These are phyloP conservation scores for Leptopilina clavipes DNA, from an alignment of 1,140 invertebrate species.

Conservation along the genomic window DNA sequence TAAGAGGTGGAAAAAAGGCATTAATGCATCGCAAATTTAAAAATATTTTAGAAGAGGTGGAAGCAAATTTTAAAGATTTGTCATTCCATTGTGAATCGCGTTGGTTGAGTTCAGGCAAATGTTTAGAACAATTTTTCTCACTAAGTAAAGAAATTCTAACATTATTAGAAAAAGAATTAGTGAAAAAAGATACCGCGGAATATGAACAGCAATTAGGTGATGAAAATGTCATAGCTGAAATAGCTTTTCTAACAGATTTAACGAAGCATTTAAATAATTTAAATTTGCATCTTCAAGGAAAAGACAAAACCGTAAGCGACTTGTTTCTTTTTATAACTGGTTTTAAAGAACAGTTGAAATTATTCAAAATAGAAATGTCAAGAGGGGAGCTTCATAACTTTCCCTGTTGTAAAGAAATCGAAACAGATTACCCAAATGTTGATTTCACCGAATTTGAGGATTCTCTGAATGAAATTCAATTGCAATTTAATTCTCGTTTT, in stretches of 20 bases:
- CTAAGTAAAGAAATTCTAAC: no score
- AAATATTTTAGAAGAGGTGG: neutral
- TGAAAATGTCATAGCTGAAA: no score
- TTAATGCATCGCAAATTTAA: neutral
- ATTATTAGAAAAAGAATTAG: no score
- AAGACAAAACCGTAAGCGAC: neutral
- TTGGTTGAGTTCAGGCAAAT: neutral
- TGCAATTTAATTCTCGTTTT: neutral
- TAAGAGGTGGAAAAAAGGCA: conserved; percentile 34
- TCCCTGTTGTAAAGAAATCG: neutral
- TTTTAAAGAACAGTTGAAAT: neutral
- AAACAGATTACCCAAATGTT: neutral
- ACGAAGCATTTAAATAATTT: no score
- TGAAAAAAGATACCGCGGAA: no score
- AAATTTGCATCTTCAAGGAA: no score
- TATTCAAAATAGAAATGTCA: no score
- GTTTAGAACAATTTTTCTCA: no score
- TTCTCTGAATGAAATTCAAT: conserved; percentile 28
- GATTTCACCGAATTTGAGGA: conserved; percentile 23
- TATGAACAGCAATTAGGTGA: no score
- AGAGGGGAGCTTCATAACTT: no score
- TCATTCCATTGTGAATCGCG: no score
- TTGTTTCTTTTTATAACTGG: conserved; percentile 17
- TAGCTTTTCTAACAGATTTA: no score
- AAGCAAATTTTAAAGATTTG: neutral